Evolutionary conservation across 2,888 invertebrate genomes (phyloP), one percentile per base, ranked within the genome.

Genomic region (Ectobius pallidus): DNA sequence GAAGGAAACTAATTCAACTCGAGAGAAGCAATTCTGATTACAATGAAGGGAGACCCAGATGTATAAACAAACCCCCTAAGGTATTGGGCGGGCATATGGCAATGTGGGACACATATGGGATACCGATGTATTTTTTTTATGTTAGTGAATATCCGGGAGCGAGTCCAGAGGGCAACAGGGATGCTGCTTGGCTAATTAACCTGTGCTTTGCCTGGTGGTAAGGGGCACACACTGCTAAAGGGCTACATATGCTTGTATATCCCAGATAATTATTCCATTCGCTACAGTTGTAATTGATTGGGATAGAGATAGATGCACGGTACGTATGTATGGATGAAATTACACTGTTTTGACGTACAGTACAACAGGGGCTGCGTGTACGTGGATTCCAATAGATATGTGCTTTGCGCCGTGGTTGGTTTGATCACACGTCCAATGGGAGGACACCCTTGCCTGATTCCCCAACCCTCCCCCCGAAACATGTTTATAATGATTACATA

Each of bases 211-310:
- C 39, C 22, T 14, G 4, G 25, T 9, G 18, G 46, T 52, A 16
- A 52, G 30, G 58, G 58, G 30, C 2, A n/a, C n/a, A 30, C 32
- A 18, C 30, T 58, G 58, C 58, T 58, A 25, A 58, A 58, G 58
- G 58, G 44, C 46, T 65, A 22, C 9, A 42, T 30, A 16, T 65
- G 30, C 65, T 44, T 65, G 46, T 65, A 46, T 46, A 44, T 44
- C 16, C 65, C 65, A 34, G 42, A 65, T 65, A 65, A 65, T 65
- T 65, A 65, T 65, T 44, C 65, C 65, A 46, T 65, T 62, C 62
- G 62, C 39, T 20, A 39, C 62, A 39, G 62, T 62, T 65, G 65
- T 65, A 65, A 65, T 65, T 65, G 65, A 65, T 65, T 65, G 65
- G 14, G 62, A 65, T 42, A 65, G 65, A 42, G 63, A 63, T 32